Base-by-base conservation (phyloP, 2,888 invertebrate species). In the Uropetala carovei region DNA sequence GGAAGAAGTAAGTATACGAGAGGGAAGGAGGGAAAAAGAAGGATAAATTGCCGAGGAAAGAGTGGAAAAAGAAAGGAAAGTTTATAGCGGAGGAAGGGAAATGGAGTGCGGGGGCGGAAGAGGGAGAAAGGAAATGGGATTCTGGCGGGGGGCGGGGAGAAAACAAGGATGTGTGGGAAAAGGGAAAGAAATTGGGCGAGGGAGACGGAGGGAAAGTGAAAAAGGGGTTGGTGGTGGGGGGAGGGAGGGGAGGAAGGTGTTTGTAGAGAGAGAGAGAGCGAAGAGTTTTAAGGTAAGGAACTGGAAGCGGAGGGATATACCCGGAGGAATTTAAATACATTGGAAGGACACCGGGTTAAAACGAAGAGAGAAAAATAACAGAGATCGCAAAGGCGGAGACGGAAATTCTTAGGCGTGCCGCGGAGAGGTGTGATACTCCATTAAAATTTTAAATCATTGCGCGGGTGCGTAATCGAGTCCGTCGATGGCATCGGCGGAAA, bases 71-170 rank as follows among this genome's bases (percentile, higher is more conserved):
- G 27, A 4, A 13, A 43, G 64, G 30, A 16, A 10, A 60, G 84
- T 84, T 84, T 84, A 27, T 16, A 56, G 82, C 75, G 57, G 92
- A 82, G 27, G 75, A 92, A n/a, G 83, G 83, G 30, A 86, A 91
- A 18, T 91, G 92, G 18, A 91, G 91, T 75, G 22, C 30, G 16
- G 58, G 85, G 16, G 92, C 43, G 4, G 18, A 83, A 18, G 60
- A 22, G 30, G 91, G 92, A 3, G 82, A 43, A 14, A 82, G 92
- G 16, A 85, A 92, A 56, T 92, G 92, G 92, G 92, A 92, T 27
- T 92, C 92, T 64, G 60, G 92, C 16, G 27, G 92, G 30, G 86
- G 93, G 93, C 86, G 85, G 43, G 75, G 92, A 57, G 92, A 84
- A 9, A 93, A 68, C 30, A 86, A 92, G 75, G 92, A 92, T 27